Percentiles rank a stretch among this genome's conserved stretches.
Conservation (phyloP, 2,797 vertebrate species). For the Mormyrops attenuatus region DNA sequence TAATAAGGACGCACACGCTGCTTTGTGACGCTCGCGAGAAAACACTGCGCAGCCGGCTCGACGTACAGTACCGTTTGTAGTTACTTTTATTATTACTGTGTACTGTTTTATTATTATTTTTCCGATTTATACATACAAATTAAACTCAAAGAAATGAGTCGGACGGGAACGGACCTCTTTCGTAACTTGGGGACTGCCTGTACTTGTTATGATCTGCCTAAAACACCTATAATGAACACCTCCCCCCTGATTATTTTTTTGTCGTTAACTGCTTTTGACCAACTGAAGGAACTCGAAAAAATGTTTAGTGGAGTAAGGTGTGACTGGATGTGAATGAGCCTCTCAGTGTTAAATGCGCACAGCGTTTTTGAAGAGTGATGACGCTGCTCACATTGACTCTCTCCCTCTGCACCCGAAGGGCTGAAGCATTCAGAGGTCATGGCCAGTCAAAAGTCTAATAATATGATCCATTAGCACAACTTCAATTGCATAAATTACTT, state of each 20-base stretch:
- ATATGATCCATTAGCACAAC: not conserved
- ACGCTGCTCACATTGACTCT: not conserved
- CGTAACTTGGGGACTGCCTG: too few species aligned
- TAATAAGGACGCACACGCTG: too few species aligned
- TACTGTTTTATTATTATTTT: too few species aligned
- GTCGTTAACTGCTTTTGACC: not conserved
- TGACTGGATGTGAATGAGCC: not conserved
- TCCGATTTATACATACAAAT: too few species aligned
- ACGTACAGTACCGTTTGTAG: too few species aligned
- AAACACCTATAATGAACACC: too few species aligned
- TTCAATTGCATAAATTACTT: not conserved
- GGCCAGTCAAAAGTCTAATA: not conserved
- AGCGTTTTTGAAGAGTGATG: not conserved
- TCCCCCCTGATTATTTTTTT: not conserved
- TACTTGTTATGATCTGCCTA: too few species aligned
- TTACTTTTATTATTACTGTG: too few species aligned
- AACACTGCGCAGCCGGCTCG: too few species aligned
- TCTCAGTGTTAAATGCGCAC: not conserved
- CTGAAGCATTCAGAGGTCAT: not conserved
- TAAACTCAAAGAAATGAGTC: too few species aligned
- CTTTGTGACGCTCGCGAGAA: too few species aligned
- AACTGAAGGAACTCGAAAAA: not conserved
- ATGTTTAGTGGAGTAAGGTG: not conserved
- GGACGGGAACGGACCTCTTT: too few species aligned
- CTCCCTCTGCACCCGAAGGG: not conserved